Percentiles rank a stretch among this genome's conserved stretches.
These are phyloP conservation scores for Natator depressus DNA, from an alignment of 2,113 vertebrate genomes.

Conservation along the genomic window DNA sequence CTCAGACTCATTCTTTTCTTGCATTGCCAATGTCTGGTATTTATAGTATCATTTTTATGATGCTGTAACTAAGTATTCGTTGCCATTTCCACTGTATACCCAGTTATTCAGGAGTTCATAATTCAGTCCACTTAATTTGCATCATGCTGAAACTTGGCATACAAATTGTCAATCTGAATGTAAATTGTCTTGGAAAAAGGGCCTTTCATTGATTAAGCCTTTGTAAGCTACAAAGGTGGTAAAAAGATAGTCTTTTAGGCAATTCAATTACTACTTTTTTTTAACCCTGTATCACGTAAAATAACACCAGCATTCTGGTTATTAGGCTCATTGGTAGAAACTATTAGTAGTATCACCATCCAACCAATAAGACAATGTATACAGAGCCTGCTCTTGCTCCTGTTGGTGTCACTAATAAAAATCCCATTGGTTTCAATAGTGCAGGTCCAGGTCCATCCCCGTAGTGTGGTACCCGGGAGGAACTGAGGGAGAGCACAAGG, in stretches of 20 bases:
- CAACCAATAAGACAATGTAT: background rate
- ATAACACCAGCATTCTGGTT: background rate
- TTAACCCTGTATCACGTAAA: background rate
- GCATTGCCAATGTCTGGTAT: background rate
- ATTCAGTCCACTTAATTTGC: conserved; percentile 41
- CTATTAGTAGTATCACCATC: background rate
- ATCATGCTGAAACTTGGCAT: background rate
- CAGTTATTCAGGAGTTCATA: conserved; percentile 37
- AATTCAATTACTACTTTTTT: background rate
- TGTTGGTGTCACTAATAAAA: background rate
- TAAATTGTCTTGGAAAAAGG: background rate
- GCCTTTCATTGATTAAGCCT: background rate
- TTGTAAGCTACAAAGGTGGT: background rate
- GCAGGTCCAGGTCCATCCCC: background rate
- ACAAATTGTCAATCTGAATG: background rate
- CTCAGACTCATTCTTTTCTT: background rate
- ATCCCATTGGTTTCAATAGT: background rate
- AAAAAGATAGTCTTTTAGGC: background rate
- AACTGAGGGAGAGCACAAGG: background rate
- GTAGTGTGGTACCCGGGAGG: background rate
- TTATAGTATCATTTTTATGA: conserved; percentile 45
- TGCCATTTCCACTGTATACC: background rate
- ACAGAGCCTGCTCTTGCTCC: background rate
- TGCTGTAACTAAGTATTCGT: conserved; percentile 35
- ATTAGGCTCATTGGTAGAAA: background rate